Percentiles rank a stretch among this genome's conserved stretches.
Conservation (phyloP, 2,797 vertebrate genomes). For the Dallia pectoralis region DNA sequence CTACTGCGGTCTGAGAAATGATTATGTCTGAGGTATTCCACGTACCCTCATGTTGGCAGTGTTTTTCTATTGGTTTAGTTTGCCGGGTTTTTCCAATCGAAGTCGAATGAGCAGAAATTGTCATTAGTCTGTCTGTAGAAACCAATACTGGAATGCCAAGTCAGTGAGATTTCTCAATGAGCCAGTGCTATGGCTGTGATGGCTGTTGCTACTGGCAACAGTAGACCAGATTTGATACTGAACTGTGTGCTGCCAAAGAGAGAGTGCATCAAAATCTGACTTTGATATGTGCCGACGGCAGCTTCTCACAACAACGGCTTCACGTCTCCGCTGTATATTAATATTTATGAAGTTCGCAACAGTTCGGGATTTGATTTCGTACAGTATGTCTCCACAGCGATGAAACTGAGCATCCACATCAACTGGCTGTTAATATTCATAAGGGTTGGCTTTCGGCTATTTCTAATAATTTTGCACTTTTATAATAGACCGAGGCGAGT, state of each 20-base stretch:
- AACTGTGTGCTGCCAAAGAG: slow-evolving; percentile 38
- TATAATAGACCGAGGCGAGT: slow-evolving; percentile 35
- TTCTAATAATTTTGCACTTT: too few relatives aligned
- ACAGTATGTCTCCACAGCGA: not conserved
- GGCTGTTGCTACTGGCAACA: slow-evolving; percentile 2
- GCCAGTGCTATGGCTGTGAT: not conserved
- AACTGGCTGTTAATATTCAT: slow-evolving; percentile 48
- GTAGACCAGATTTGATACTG: slow-evolving; percentile 47
- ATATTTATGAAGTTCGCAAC: slow-evolving; percentile 41
- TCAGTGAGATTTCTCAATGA: slow-evolving; percentile 2
- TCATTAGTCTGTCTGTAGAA: not conserved
- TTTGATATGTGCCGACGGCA: slow-evolving; percentile 3
- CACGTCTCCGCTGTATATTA: slow-evolving; percentile 24
- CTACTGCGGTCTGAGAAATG: not conserved
- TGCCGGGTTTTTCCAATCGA: not conserved
- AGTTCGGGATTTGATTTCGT: slow-evolving; percentile 22
- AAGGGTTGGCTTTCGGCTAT: slow-evolving; percentile 1
- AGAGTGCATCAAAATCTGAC: slow-evolving; percentile 18
- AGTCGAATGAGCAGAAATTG: not conserved
- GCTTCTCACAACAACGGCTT: slow-evolving; percentile 10
- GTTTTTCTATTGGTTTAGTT: not conserved
- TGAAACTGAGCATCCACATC: slow-evolving; percentile 17
- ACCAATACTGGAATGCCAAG: not conserved
- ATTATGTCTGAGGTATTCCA: not conserved
- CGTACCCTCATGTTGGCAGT: not conserved